Evolutionary conservation across 1,140 invertebrate genomes (phyloP), one percentile per base, ranked within the genome.

Genomic region (Lasioglossum albipes): DNA sequence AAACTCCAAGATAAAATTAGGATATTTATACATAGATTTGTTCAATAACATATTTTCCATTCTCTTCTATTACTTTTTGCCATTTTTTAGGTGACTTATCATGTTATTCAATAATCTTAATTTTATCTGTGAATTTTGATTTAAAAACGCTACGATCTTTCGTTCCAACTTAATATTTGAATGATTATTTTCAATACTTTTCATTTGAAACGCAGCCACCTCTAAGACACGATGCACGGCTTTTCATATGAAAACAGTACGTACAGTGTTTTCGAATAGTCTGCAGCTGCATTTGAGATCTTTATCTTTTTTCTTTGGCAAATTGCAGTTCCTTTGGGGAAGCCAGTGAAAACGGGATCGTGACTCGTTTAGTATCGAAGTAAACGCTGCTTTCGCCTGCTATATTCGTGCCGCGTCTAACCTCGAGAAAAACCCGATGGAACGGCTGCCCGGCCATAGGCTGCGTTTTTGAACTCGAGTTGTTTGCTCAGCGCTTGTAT

Each of bases 381-480:
- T 59, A 59, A 59, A 59, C 7, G 57, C 5, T n/a, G 57, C n/a
- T n/a, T 59, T 59, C 57, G 9, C 57, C 7, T 7, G 57, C 7
- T 59, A n/a, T n/a, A 59, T 59, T 59, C 57, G 57, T 59, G 20
- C n/a, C 57, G 57, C 57, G 18, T 59, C 57, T 59, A 59, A 59
- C 57, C 57, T 59, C 57, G 57, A 22, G 52, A 59, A 59, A 59
- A 59, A 59, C 20, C n/a, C 18, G 20, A 57, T 9, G 2, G 18
- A n/a, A 59, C 20, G 20, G 20, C 20, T 7, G 57, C 1, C 18
- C 20, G n/a, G 20, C 57, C 57, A 20, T 7, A 9, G 45, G 45
- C 45, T 49, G 16, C 52, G 57, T 59, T 59, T 59, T 59, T n/a
- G 57, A 59, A 59, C 57, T 59, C 57, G 20, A 59, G 20, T 59